Conservation (phyloP, 2,888 invertebrate species). For the Bimastos eiseni region DNA sequence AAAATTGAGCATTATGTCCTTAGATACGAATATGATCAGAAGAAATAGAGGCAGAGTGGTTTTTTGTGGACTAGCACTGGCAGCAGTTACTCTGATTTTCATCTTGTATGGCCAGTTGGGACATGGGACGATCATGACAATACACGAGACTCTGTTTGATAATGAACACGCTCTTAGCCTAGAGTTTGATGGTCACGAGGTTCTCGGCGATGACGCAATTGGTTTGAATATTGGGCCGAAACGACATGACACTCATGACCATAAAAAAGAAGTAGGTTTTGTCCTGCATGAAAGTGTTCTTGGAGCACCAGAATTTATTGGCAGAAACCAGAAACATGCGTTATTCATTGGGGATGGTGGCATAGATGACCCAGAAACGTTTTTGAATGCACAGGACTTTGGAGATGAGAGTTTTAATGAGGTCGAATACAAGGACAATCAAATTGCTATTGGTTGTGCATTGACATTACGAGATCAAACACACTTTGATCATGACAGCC, state of each 20-base stretch:
- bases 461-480: slow-evolving; percentile 42
- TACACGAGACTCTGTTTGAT: slow-evolving; percentile 25
- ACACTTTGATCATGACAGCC: slow-evolving; percentile 32
- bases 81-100: background rate
- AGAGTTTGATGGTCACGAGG: background rate
- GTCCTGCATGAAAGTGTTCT: slow-evolving; percentile 40
- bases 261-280: slow-evolving; percentile 39
- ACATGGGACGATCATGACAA: slow-evolving; percentile 13
- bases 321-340: slow-evolving; percentile 30
- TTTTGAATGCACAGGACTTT: slow-evolving; percentile 27
- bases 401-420: slow-evolving; percentile 20
- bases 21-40: background rate
- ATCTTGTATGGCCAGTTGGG: slow-evolving; percentile 15
- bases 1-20: background rate
- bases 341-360: slow-evolving; percentile 15
- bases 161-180: background rate
- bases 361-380: slow-evolving; percentile 25
- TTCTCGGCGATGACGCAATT: background rate
- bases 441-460: slow-evolving; percentile 45
- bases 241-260: slow-evolving; percentile 35
- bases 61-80: slow-evolving; percentile 13
- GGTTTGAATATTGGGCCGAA: background rate
- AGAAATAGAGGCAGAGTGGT: background rate
- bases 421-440: slow-evolving; percentile 31
- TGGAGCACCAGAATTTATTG: slow-evolving; percentile 38